Evolutionary conservation across 2,113 vertebrate species (phyloP).

Genomic region (Ophthalmolycus amberensis): DNA sequence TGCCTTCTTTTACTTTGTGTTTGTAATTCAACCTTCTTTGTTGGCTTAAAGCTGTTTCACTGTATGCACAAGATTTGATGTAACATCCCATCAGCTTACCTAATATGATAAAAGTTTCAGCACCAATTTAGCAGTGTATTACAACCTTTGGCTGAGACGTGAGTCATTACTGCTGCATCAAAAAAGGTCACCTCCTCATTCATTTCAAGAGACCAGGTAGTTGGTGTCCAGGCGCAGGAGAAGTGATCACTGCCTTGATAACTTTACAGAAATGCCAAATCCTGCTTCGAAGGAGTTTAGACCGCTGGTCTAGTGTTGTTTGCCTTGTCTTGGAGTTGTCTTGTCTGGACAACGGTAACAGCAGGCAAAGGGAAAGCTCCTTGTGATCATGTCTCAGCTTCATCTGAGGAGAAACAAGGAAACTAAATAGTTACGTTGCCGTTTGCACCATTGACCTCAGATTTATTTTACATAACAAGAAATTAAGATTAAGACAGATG

Average conservation of each 20-base stretch:
- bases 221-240: neutral
- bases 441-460: neutral
- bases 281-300: slow-evolving; percentile 7
- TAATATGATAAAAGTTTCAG: slow-evolving; percentile 23
- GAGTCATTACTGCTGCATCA: neutral
- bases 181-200: neutral
- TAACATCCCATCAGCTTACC: slow-evolving; percentile 10
- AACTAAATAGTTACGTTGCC: neutral
- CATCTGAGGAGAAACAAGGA: neutral
- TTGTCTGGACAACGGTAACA: neutral
- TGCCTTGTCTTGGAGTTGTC: neutral
- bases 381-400: too few relatives aligned
- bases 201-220: neutral
- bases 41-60: slow-evolving; percentile 7
- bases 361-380: neutral
- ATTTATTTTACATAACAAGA: neutral
- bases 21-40: slow-evolving; percentile 20
- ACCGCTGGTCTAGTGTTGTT: neutral
- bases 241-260: neutral
- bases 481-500: neutral
- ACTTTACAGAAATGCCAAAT: slow-evolving; percentile 2
- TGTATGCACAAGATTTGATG: neutral
- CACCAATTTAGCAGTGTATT: slow-evolving; percentile 6
- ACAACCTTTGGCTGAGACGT: slow-evolving; percentile 10
- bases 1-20: slow-evolving; percentile 20